These are phyloP conservation scores for Dryobates pubescens DNA, from an alignment of 2,797 vertebrate genomes.

Conservation along the genomic window DNA sequence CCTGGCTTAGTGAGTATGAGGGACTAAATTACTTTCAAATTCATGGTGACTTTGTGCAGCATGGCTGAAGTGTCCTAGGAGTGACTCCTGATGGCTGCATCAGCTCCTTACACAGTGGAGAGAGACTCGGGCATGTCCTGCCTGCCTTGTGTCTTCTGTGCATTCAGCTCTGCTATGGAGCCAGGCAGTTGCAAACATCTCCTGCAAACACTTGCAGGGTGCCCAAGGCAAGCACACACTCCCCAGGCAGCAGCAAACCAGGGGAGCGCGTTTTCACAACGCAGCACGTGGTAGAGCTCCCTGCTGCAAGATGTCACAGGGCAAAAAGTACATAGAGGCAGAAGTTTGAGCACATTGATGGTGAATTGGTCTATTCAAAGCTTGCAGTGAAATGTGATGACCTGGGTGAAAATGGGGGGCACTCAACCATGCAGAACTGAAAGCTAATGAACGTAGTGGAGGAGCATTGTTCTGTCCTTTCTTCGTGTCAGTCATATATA, in stretches of 20 bases:
- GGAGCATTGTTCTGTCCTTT: background rate
- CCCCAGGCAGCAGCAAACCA: background rate
- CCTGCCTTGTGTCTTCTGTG: background rate
- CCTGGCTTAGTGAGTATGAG: background rate
- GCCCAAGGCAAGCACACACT: background rate
- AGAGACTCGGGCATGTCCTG: background rate
- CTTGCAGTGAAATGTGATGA: background rate
- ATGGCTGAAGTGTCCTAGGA: background rate
- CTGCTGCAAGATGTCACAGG: background rate
- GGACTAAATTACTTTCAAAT: background rate
- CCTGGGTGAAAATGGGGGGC: background rate
- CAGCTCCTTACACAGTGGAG: background rate
- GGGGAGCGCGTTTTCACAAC: background rate
- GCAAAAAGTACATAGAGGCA: background rate
- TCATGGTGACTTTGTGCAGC: background rate
- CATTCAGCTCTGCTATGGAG: background rate
- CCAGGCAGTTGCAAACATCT: background rate
- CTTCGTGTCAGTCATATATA: background rate
- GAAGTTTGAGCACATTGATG: background rate
- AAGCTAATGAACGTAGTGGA: background rate
- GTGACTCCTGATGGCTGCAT: background rate
- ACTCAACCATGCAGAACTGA: background rate
- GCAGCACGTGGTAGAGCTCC: rapidly evolving
- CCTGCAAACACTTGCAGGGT: background rate
- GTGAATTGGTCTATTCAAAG: background rate